Conservation (phyloP, 1,140 invertebrate genomes). For the Drosophila kikkawai region DNA sequence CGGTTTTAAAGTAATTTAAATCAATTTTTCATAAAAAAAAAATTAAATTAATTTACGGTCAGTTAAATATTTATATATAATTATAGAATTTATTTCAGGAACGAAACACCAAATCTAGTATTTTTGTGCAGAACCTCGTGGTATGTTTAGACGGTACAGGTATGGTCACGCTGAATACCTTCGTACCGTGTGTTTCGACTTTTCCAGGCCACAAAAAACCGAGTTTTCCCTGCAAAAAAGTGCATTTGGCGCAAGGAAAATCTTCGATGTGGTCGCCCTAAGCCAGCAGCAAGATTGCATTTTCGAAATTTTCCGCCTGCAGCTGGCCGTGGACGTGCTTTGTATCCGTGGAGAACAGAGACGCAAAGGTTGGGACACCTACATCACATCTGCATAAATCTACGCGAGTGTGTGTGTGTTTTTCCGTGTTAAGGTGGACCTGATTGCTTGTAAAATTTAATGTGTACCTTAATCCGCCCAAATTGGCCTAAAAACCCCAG, state of each 20-base stretch:
- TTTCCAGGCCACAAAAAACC: constrained; percentile 36
- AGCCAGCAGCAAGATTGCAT: constrained; percentile 83
- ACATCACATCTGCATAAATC: constrained; percentile 34
- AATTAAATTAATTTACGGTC: too few relatives aligned
- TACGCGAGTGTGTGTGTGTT: constrained; percentile 12
- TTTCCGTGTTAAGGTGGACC: constrained; percentile 27
- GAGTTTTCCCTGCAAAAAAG: constrained; percentile 37
- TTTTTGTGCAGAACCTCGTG: background rate
- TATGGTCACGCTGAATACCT: constrained; percentile 15
- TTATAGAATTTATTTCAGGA: background rate
- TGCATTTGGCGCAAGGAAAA: constrained; percentile 48
- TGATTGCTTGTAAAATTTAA: background rate
- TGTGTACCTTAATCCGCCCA: constrained; percentile 1
- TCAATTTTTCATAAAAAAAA: too few relatives aligned
- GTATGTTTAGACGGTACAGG: constrained; percentile 5
- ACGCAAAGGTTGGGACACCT: constrained; percentile 75
- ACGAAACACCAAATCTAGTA: background rate
- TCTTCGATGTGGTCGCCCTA: constrained; percentile 66
- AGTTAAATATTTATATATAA: too few relatives aligned
- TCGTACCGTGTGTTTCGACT: constrained; percentile 47
- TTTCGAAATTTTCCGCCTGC: constrained; percentile 82
- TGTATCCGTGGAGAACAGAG: constrained; percentile 82
- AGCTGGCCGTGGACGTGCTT: constrained; percentile 83
- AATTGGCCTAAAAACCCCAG: too few relatives aligned
- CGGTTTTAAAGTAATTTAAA: too few relatives aligned